phyloP scores from a whole-genome alignment of 2,113 vertebrate genomes.

The Planiliza haematocheilus region DNA sequence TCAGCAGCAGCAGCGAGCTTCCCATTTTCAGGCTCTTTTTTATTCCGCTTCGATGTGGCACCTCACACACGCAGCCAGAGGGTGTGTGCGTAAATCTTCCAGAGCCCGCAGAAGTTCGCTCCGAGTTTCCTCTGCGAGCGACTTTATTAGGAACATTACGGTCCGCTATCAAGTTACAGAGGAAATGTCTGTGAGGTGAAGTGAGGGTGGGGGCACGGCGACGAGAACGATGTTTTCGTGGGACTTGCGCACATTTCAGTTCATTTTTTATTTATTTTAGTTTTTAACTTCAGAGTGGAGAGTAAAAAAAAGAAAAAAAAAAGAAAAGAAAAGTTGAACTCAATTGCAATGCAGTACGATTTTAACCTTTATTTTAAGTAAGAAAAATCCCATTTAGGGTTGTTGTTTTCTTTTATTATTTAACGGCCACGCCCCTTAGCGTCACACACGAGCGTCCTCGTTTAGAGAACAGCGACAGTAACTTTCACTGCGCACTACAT shows the following conservation, averaged over 20 bases:
- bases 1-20: conserved; percentile 69
- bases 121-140: conserved; percentile 36
- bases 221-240: not conserved
- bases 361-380: no score
- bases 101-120: conserved; percentile 48
- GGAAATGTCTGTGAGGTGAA: conserved; percentile 27
- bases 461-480: no score
- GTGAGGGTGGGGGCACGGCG: not conserved
- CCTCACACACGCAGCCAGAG: conserved; percentile 47
- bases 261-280: no score
- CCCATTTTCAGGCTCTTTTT: conserved; percentile 43
- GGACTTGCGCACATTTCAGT: not conserved
- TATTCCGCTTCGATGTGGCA: conserved; percentile 84
- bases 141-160: conserved; percentile 76
- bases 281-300: no score
- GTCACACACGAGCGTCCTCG: no score
- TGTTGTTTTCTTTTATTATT: no score
- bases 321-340: no score
- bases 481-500: no score
- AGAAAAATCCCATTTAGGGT: no score
- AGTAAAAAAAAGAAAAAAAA: no score
- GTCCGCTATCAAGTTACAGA: conserved; percentile 80
- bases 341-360: no score
- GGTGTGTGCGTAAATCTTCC: conserved; percentile 30
- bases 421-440: no score